These are phyloP conservation scores for Clarias platycephalus DNA, from an alignment of 2,797 vertebrate genomes.

Conservation along the genomic window DNA sequence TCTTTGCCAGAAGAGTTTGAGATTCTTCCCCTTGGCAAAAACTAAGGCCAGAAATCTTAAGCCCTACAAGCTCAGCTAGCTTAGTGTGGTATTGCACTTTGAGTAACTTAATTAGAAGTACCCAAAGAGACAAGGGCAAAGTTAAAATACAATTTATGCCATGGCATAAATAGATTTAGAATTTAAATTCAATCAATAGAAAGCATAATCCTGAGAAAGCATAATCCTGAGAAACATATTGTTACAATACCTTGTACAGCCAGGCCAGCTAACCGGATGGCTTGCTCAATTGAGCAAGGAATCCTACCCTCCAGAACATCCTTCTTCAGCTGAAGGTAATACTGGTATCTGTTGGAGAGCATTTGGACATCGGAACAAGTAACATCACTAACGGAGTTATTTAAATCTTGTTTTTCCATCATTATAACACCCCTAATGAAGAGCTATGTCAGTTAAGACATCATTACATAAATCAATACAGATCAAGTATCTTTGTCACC, in stretches of 20 bases:
- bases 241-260: slow-evolving; percentile 92
- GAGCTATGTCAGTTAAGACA: not conserved
- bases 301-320: slow-evolving; percentile 94
- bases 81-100: slow-evolving; percentile 14
- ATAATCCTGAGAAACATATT: slow-evolving; percentile 16
- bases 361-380: slow-evolving; percentile 4
- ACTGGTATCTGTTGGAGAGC: slow-evolving; percentile 87
- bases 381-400: not conserved
- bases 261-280: slow-evolving; percentile 90
- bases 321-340: slow-evolving; percentile 98
- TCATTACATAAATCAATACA: not conserved
- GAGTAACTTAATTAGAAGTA: slow-evolving; percentile 31
- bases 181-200: slow-evolving; percentile 9
- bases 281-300: slow-evolving; percentile 91
- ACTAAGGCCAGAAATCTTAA: slow-evolving; percentile 57
- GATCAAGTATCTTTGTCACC: slow-evolving; percentile 70
- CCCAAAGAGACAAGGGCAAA: not conserved
- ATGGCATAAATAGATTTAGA: not conserved
- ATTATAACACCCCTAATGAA: not conserved
- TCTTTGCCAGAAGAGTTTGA: slow-evolving; percentile 72
- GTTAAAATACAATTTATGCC: not conserved
- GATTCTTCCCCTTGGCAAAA: slow-evolving; percentile 69
- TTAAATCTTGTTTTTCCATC: not conserved
- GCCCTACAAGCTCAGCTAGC: slow-evolving; percentile 49
- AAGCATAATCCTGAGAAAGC: slow-evolving; percentile 17